Conservation (phyloP, 2,888 invertebrate species). For the Sphaeridia pumilis region DNA sequence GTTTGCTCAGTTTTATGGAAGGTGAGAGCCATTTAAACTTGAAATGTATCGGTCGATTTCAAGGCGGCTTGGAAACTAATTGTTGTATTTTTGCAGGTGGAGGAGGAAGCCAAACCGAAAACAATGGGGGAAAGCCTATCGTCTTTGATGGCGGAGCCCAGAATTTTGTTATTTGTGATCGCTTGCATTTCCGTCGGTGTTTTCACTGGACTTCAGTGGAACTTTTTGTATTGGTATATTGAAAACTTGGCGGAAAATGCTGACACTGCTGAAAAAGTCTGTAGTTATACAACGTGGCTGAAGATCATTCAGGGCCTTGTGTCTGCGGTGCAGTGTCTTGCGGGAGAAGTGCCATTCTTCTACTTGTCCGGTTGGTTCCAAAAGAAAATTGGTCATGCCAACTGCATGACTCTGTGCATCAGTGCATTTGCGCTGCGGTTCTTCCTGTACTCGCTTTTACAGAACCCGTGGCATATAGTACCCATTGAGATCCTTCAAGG, state of each 20-base stretch:
- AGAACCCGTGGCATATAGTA: slow-evolving; percentile 70
- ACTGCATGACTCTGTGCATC: slow-evolving; percentile 71
- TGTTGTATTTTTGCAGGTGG: slow-evolving; percentile 36
- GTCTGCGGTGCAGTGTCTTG: slow-evolving; percentile 65
- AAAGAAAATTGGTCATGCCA: slow-evolving; percentile 64
- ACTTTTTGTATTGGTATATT: slow-evolving; percentile 64
- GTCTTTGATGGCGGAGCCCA: slow-evolving; percentile 51
- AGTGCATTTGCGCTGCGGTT: slow-evolving; percentile 68
- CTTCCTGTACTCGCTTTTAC: slow-evolving; percentile 64
- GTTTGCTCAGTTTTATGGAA: slow-evolving; percentile 10
- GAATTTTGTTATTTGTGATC: slow-evolving; percentile 59
- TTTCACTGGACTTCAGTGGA: slow-evolving; percentile 74
- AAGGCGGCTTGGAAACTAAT: too few species aligned
- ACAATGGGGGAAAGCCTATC: slow-evolving; percentile 53
- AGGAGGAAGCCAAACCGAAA: slow-evolving; percentile 32
- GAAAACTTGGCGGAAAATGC: slow-evolving; percentile 54
- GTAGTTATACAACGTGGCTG: slow-evolving; percentile 45
- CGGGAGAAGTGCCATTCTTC: slow-evolving; percentile 61
- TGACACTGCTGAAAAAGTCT: slow-evolving; percentile 39
- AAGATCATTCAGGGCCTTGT: slow-evolving; percentile 63
- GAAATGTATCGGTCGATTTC: too few species aligned
- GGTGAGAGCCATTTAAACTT: too few species aligned
- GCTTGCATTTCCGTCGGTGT: slow-evolving; percentile 74
- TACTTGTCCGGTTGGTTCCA: slow-evolving; percentile 48
- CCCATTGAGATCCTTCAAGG: slow-evolving; percentile 79